Evolutionary conservation across 2,888 invertebrate species (phyloP).

Genomic region (Flexamia atlantica): DNA sequence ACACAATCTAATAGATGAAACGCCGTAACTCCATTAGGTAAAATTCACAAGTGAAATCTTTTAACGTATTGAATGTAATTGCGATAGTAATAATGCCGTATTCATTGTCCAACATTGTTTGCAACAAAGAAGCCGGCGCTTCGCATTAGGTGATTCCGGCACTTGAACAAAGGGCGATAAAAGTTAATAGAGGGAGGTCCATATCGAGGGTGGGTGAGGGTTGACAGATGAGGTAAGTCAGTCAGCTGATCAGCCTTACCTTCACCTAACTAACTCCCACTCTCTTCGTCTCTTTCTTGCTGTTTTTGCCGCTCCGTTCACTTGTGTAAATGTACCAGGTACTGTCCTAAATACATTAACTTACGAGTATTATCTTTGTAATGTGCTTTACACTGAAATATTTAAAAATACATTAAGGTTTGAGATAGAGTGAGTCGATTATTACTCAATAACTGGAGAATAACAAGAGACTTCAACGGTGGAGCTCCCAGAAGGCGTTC

Average conservation of each 20-base stretch:
- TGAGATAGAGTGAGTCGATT: no score
- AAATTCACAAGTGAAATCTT: no score
- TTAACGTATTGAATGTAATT: no score
- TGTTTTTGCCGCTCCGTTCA: neutral
- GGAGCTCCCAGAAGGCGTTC: neutral
- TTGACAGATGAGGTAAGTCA: neutral
- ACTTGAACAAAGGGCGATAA: slow-evolving; percentile 4
- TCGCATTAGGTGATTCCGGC: neutral
- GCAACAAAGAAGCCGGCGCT: slow-evolving; percentile 6
- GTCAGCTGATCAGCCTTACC: neutral
- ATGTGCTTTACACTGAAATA: no score
- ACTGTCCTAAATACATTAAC: no score
- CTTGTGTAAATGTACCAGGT: neutral
- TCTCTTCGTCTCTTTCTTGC: neutral
- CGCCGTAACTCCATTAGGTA: no score
- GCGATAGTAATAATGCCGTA: neutral
- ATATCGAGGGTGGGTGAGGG: neutral
- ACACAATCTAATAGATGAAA: no score
- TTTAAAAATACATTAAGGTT: no score
- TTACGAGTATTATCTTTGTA: no score
- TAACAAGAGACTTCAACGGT: slow-evolving; percentile 1
- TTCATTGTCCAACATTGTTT: neutral
- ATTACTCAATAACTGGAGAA: no score
- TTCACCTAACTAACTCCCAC: neutral
- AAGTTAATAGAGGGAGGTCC: neutral